These are phyloP conservation scores for Brachypodius melanocephalos DNA, from an alignment of 2,113 vertebrate species.

Conservation along the genomic window DNA sequence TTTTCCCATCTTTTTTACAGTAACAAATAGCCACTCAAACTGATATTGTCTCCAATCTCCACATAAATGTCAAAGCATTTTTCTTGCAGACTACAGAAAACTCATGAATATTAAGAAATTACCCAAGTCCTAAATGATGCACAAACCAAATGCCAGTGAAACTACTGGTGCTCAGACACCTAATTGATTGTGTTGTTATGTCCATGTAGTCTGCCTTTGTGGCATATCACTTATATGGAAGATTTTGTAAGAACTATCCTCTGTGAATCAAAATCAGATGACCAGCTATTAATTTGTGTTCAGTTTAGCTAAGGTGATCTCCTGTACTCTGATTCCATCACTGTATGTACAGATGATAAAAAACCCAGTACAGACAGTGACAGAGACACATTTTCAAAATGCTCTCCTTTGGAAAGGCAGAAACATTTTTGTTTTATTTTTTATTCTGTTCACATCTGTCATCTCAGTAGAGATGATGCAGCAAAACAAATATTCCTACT, in stretches of 20 bases:
- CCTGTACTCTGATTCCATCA: rapidly evolving
- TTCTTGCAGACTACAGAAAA: neutral
- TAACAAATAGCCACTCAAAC: neutral
- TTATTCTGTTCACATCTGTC: neutral
- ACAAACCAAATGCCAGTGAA: neutral
- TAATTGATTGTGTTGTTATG: neutral
- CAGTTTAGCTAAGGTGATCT: neutral
- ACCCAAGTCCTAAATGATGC: neutral
- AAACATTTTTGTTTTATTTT: neutral
- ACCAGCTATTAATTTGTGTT: neutral
- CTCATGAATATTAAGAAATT: neutral
- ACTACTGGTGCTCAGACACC: neutral
- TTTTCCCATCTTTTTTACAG: neutral
- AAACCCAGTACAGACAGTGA: neutral
- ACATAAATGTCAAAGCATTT: neutral
- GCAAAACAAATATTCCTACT: neutral
- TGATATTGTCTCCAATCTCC: neutral
- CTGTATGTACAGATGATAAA: neutral
- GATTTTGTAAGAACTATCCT: neutral
- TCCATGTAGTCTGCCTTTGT: neutral
- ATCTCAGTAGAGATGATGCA: neutral
- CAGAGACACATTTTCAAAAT: neutral
- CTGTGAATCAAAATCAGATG: neutral
- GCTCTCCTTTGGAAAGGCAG: neutral
- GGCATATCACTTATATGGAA: neutral